These are phyloP conservation scores for Muscina levida DNA, from an alignment of 2,888 invertebrate species.

Conservation along the genomic window DNA sequence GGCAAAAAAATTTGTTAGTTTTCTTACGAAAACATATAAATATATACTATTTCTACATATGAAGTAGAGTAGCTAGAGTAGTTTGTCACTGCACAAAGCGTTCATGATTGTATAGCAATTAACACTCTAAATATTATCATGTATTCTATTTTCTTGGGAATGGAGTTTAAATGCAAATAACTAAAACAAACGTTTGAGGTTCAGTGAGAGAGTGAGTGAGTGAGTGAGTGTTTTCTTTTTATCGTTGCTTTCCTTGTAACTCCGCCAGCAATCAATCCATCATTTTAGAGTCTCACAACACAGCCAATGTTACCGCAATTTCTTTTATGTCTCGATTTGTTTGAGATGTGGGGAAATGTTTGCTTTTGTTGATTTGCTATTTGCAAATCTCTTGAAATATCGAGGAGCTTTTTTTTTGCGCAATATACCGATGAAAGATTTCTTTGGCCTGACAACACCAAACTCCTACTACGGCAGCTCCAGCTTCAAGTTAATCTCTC, in stretches of 20 bases:
- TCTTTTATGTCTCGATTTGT: not conserved
- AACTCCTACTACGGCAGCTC: not conserved
- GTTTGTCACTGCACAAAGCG: slow-evolving; percentile 16
- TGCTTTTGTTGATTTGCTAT: slow-evolving; percentile 49
- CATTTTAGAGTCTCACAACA: not conserved
- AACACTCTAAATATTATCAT: slow-evolving; percentile 50
- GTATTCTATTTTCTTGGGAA: slow-evolving; percentile 39
- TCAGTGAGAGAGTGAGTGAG: too few relatives aligned
- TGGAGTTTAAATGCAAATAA: too few relatives aligned
- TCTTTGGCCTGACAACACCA: not conserved
- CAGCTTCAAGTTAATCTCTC: too few relatives aligned
- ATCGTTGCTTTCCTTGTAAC: too few relatives aligned
- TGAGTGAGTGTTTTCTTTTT: too few relatives aligned
- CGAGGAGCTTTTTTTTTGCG: not conserved
- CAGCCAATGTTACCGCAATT: not conserved
- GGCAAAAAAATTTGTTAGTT: not conserved
- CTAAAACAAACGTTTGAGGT: too few relatives aligned
- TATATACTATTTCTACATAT: slow-evolving; percentile 17
- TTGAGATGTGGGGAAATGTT: not conserved
- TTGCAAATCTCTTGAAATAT: slow-evolving; percentile 43
- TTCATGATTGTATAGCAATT: slow-evolving; percentile 38
- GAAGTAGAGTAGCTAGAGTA: slow-evolving; percentile 8
- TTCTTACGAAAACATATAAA: slow-evolving; percentile 16
- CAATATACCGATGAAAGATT: not conserved
- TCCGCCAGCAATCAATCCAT: not conserved